phyloP scores from a whole-genome alignment of 2,797 vertebrate genomes.

The Danio aesculapii region DNA sequence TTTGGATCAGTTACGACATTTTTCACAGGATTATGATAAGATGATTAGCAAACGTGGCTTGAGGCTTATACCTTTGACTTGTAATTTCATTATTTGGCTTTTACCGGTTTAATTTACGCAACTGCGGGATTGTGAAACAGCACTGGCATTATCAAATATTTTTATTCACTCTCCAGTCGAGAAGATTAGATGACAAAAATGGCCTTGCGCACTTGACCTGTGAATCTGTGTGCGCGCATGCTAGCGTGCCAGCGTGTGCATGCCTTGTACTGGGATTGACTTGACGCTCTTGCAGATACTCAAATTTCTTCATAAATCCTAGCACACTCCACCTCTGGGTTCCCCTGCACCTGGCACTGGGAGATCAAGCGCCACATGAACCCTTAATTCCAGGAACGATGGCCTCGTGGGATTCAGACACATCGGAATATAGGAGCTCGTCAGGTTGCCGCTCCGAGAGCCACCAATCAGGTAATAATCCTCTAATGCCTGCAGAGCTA shows the following conservation, averaged over 20 bases:
- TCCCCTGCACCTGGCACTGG: slow-evolving; percentile 58
- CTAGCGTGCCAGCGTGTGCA: slow-evolving; percentile 36
- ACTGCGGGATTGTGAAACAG: slow-evolving; percentile 10
- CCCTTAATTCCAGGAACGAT: slow-evolving; percentile 42
- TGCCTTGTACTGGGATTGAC: slow-evolving; percentile 41
- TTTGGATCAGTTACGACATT: slow-evolving; percentile 47
- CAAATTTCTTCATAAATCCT: slow-evolving; percentile 62
- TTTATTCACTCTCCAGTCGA: slow-evolving; percentile 9
- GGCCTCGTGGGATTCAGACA: slow-evolving; percentile 33
- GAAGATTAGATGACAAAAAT: slow-evolving; percentile 10
- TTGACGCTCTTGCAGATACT: slow-evolving; percentile 54
- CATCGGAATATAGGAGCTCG: slow-evolving; percentile 28
- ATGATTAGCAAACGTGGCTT: slow-evolving; percentile 45
- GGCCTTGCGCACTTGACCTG: slow-evolving; percentile 21
- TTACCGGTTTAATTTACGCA: slow-evolving; percentile 15
- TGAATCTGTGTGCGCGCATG: slow-evolving; percentile 15
- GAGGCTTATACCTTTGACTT: slow-evolving; percentile 31
- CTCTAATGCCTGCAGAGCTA: slow-evolving; percentile 59
- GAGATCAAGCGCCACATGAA: slow-evolving; percentile 58
- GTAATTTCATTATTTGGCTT: slow-evolving; percentile 13
- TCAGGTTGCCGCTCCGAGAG: slow-evolving; percentile 42
- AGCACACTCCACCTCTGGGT: slow-evolving; percentile 51
- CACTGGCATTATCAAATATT: slow-evolving; percentile 28
- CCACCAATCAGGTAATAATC: slow-evolving; percentile 59
- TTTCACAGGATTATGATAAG: slow-evolving; percentile 54